phyloP scores from a whole-genome alignment of 2,888 invertebrate species.

The Patella caerulea region DNA sequence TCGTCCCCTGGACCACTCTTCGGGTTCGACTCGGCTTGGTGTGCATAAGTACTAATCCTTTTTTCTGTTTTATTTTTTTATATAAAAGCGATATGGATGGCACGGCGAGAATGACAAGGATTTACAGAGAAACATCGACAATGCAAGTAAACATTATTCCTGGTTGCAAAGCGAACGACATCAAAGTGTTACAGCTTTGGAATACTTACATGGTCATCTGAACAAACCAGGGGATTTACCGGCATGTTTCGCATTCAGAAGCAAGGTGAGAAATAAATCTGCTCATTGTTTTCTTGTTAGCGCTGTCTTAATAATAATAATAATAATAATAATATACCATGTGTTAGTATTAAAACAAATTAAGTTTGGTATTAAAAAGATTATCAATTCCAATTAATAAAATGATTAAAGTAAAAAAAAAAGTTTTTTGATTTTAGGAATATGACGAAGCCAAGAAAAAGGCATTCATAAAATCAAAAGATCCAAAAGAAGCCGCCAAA shows the following conservation, averaged over 20 bases:
- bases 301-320: no score
- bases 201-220: constrained; percentile 62
- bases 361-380: no score
- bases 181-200: constrained; percentile 62
- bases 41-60: no score
- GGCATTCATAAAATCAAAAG: constrained; percentile 44
- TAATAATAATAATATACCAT: no score
- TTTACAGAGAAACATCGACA: constrained; percentile 61
- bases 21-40: no score
- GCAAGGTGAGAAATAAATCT: constrained; percentile 46
- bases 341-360: no score
- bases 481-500: constrained; percentile 52
- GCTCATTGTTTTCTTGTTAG: no score
- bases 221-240: constrained; percentile 58
- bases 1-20: no score
- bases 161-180: constrained; percentile 55
- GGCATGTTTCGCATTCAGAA: constrained; percentile 55
- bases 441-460: constrained; percentile 48
- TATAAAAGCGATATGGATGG: constrained; percentile 61
- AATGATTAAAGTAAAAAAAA: background rate
- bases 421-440: constrained; percentile 31
- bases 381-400: no score
- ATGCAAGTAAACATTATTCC: constrained; percentile 51
- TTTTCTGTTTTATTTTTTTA: background rate
- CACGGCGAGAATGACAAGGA: constrained; percentile 51